Percentiles rank a stretch among this genome's conserved stretches.
These are phyloP conservation scores for Sorex araneus DNA, from an alignment of 2,113 vertebrate genomes.

Conservation along the genomic window DNA sequence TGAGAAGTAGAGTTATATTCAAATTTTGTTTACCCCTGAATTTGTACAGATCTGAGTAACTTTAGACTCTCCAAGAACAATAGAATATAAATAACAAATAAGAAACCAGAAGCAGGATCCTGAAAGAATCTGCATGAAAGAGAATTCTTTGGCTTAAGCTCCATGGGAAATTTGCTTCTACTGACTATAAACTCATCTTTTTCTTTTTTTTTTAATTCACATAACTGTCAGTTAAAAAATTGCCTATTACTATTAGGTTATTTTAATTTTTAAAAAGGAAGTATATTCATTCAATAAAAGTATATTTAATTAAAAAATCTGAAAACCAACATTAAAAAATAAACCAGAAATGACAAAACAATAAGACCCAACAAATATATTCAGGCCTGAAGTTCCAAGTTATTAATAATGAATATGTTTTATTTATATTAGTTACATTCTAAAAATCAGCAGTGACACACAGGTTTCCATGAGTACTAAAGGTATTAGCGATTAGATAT, in stretches of 20 bases:
- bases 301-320: slow-evolving; percentile 6
- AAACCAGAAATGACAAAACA: too few species aligned
- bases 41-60: not conserved
- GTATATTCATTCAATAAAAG: not conserved
- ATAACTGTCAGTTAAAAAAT: too few species aligned
- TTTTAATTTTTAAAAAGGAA: slow-evolving; percentile 34
- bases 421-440: not conserved
- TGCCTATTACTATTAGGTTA: too few species aligned
- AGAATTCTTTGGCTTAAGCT: not conserved
- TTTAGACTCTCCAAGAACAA: not conserved
- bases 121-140: not conserved
- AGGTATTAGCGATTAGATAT: slow-evolving; percentile 6
- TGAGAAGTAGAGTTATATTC: not conserved
- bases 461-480: not conserved
- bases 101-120: not conserved
- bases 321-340: not conserved
- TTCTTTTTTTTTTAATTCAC: accelerated
- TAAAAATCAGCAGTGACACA: not conserved
- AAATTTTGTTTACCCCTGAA: not conserved
- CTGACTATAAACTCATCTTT: not conserved
- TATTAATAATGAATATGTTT: not conserved
- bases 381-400: too few species aligned
- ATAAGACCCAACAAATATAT: too few species aligned
- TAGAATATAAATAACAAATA: not conserved
- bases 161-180: slow-evolving; percentile 28